These are phyloP conservation scores for Clarias pachynema DNA, from an alignment of 2,797 vertebrate species.

Conservation along the genomic window DNA sequence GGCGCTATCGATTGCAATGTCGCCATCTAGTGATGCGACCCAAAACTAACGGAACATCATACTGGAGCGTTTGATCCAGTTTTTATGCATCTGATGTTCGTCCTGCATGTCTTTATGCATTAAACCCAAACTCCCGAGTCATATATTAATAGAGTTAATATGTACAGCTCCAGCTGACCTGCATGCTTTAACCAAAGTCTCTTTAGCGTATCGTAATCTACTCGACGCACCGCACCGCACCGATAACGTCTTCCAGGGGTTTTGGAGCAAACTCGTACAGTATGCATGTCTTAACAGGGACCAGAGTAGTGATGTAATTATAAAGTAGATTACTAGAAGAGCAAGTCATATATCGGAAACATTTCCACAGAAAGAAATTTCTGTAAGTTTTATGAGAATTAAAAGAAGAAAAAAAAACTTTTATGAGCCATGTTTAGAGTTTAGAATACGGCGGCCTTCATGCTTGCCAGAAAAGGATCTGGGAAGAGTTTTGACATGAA, in stretches of 20 bases:
- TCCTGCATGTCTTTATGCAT: slow-evolving; percentile 5
- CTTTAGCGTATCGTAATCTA: slow-evolving; percentile 50
- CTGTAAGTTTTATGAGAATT: neutral
- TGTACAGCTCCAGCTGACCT: slow-evolving; percentile 46
- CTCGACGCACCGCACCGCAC: slow-evolving; percentile 1
- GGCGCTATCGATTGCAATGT: neutral
- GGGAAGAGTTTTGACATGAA: too few relatives aligned
- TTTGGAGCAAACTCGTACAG: neutral
- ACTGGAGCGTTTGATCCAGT: neutral
- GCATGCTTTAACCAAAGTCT: slow-evolving; percentile 67
- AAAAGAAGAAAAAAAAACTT: neutral
- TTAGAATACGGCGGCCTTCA: neutral
- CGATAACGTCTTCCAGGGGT: slow-evolving; percentile 53
- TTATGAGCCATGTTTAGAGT: slow-evolving; percentile 4
- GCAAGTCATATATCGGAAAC: neutral
- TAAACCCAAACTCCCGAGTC: slow-evolving; percentile 1
- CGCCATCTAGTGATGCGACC: neutral
- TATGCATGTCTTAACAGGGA: slow-evolving; percentile 43
- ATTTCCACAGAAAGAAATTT: neutral
- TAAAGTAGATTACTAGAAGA: neutral
- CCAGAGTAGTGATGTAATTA: neutral
- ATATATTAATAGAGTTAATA: neutral
- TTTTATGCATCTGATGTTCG: neutral
- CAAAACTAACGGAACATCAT: neutral
- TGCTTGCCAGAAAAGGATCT: neutral